Evolutionary conservation across 2,797 vertebrate genomes (phyloP).

Genomic region (Buphagus erythrorhynchus): DNA sequence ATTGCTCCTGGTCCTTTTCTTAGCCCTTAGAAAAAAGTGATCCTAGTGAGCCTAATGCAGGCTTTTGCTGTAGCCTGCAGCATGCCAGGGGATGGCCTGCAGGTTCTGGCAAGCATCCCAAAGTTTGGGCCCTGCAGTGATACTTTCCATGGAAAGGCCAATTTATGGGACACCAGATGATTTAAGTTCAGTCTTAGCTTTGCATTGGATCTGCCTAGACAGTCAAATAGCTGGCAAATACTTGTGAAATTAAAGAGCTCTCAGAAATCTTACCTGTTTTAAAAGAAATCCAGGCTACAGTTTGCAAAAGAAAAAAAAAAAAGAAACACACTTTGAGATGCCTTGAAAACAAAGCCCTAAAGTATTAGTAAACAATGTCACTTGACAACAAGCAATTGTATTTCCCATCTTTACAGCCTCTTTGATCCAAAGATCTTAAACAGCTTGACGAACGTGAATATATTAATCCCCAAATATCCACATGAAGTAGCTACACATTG

Average conservation of each 20-base stretch:
- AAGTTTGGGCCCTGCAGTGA: background rate
- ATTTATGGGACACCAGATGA: background rate
- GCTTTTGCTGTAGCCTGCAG: background rate
- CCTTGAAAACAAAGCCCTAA: conserved; percentile 46
- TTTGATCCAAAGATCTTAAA: conserved; percentile 6
- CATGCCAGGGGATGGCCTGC: background rate
- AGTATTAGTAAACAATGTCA: conserved; percentile 10
- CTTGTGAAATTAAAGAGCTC: conserved; percentile 11
- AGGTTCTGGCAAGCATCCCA: background rate
- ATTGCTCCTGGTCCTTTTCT: background rate
- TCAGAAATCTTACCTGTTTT: conserved; percentile 54
- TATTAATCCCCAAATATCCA: background rate
- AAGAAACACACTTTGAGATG: conserved; percentile 46
- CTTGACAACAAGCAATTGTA: conserved; percentile 22
- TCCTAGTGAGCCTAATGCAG: background rate
- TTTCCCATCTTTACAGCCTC: background rate
- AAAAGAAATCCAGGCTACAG: conserved; percentile 60
- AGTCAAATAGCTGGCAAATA: background rate
- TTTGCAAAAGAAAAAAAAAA: conserved; percentile 47
- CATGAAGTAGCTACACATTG: background rate
- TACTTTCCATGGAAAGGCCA: background rate
- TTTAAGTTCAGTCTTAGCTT: background rate
- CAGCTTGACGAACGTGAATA: background rate
- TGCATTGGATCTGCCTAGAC: background rate
- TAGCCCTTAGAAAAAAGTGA: background rate